Conservation (phyloP, 2,888 invertebrate species). For the Bellardia bayeri region DNA sequence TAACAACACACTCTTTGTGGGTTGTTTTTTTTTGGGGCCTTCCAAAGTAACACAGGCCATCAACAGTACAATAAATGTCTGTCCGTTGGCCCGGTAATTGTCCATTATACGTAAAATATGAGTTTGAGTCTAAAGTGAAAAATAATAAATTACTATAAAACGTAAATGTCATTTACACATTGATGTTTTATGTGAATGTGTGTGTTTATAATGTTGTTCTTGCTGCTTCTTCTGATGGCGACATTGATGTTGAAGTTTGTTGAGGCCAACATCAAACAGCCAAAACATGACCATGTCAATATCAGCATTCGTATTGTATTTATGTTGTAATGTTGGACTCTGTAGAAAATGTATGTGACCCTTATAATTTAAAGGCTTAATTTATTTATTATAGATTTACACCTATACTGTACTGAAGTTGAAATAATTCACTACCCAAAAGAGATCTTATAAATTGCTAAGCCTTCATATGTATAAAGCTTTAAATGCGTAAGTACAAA, state of each 20-base stretch:
- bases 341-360: background rate
- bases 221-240: slow-evolving; percentile 12
- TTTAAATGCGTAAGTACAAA: background rate
- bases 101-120: slow-evolving; percentile 54
- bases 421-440: slow-evolving; percentile 5
- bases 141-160: slow-evolving; percentile 65
- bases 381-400: slow-evolving; percentile 6
- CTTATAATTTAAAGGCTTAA: background rate
- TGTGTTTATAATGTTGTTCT: background rate
- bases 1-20: slow-evolving; percentile 61
- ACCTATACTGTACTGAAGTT: background rate
- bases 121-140: slow-evolving; percentile 43
- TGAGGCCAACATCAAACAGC: slow-evolving; percentile 6
- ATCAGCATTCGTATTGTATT: slow-evolving; percentile 6
- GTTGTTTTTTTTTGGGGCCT: background rate
- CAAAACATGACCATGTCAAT: slow-evolving; percentile 23
- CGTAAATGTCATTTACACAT: slow-evolving; percentile 60
- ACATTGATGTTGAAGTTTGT: slow-evolving; percentile 24
- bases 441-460: background rate
- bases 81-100: slow-evolving; percentile 34
- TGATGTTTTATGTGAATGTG: slow-evolving; percentile 12
- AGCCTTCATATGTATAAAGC: background rate
- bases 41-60: slow-evolving; percentile 25
- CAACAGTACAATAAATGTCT: slow-evolving; percentile 30
- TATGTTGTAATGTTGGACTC: background rate